Base-by-base conservation (phyloP, 2,888 invertebrate genomes). In the Gerris lacustris region DNA sequence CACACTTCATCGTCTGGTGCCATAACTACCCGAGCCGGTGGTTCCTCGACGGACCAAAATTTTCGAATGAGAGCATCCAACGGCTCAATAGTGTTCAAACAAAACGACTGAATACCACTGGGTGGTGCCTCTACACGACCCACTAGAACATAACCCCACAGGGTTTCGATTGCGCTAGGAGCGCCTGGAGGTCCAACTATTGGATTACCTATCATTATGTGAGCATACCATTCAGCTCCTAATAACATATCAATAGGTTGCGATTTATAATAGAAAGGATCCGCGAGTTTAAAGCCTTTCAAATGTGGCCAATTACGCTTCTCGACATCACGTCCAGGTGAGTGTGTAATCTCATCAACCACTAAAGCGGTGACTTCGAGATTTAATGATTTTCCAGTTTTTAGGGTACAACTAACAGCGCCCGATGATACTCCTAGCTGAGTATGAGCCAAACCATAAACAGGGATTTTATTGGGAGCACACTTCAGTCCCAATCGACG, bases 131-230 rank as follows among this genome's bases (percentile, higher is more conserved):
- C 47, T 47, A 47, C 47, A 6, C 11, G 6, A 7, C 47, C 47
- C 47, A 47, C 6, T 47, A 47, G 11, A 11, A 6, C 6, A 11
- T 47, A 47, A 7, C 47, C 47, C 47, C 47, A 47, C 11, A 47
- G 6, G 47, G 47, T 7, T 11, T 47, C 11, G 7, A 47, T 11
- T 47, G 47, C 47, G 18, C 67, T 43, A 6, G 67, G 70, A 5
- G 44, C 45, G 5, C 67, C 67, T 4, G 9, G 5, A 5, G 67
- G 44, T 9, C 70, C 63, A 43, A n/a, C 6, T 15, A 70, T 70
- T 6, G 70, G 67, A 17, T 15, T 15, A 17, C 62, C 67, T 44
- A 70, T 67, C 70, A 70, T 67, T 70, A n/a, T n/a, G n/a, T n/a
- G n/a, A n/a, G n/a, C n/a, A n/a, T n/a, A n/a, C n/a, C n/a, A n/a